Evolutionary conservation across 2,113 vertebrate species (phyloP).

Genomic region (Megaceryle maxima): DNA sequence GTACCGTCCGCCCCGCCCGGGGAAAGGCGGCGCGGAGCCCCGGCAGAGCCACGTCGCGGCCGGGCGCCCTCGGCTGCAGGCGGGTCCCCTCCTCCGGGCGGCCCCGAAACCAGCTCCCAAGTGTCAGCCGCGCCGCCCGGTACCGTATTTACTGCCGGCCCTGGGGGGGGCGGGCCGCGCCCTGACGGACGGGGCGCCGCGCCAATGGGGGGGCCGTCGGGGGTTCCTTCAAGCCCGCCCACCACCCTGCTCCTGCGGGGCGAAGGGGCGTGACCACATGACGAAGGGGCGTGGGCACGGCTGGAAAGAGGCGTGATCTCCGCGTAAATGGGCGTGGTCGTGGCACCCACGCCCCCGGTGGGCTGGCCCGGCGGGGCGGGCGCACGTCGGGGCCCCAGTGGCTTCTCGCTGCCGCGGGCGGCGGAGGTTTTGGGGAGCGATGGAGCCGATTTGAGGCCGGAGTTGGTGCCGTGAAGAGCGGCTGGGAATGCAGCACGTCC

Average conservation of each 20-base stretch:
- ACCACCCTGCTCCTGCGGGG: accelerated
- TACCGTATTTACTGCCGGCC: constrained; percentile 49
- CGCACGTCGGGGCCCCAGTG: background rate
- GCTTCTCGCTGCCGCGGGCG: background rate
- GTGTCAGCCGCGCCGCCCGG: background rate
- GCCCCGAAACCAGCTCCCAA: background rate
- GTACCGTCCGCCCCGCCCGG: background rate
- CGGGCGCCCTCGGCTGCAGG: background rate
- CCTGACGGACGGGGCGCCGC: background rate
- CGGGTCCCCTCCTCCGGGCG: background rate
- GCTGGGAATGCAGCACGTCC: background rate
- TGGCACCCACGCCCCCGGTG: accelerated
- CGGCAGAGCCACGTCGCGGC: constrained; percentile 6
- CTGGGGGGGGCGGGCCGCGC: background rate
- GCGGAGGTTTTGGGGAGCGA: background rate
- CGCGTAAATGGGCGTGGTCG: accelerated
- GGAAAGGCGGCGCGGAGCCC: background rate
- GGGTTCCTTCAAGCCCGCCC: background rate
- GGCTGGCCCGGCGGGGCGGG: background rate
- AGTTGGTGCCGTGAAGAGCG: background rate
- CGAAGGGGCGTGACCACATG: background rate
- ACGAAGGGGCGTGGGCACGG: accelerated
- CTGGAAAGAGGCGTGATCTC: accelerated
- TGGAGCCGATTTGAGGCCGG: background rate
- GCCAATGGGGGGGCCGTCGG: background rate